Evolutionary conservation across 2,797 vertebrate species (phyloP), one percentile per base, ranked within the genome.

Genomic region (Mormyrops boulengeri): DNA sequence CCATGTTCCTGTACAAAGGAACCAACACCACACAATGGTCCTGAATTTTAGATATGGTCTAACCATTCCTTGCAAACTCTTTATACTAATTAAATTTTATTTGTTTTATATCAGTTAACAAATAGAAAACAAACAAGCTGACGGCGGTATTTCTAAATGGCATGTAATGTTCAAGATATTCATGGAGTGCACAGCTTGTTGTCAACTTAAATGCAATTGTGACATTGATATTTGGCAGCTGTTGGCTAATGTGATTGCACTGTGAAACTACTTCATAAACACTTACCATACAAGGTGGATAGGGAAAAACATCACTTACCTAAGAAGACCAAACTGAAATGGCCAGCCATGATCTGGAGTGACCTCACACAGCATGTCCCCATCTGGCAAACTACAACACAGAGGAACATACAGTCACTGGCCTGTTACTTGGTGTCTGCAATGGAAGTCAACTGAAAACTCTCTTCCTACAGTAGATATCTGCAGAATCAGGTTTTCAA

Each of bases 241-340:
- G 11, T 55, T 86, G 30, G 22, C 49, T 52, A 34, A 53, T 55
- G 22, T 55, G 77, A 30, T 38, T 52, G 34, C 14, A 34, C 85
- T 19, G 19, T 47, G 8, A 82, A 44, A 22, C 19, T 82, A 47
- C 7, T 82, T 82, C 41, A 82, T 47, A 86, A 86, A 50, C 49
- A 50, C 84, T 26, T 50, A 26, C n/a, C 47, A 85, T 30, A 26
- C 53, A 34, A 26, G n/a, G 22, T 55, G 22, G 12, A 7, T 34
- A 34, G 14, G 47, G 38, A 44, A 87, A 85, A 69, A 38, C 84
- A 86, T 44, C 17, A 91, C 93, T 92, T 86, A 93, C 92, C 92
- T 88, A 95, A 92, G 47, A 94, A 0, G 62, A 96, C 89, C 89
- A 96, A 91, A 89, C 90, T 91, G 89, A 95, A 90, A 90, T 57